Base-by-base conservation (phyloP, 2,888 invertebrate species). In the Malacosoma neustria region DNA sequence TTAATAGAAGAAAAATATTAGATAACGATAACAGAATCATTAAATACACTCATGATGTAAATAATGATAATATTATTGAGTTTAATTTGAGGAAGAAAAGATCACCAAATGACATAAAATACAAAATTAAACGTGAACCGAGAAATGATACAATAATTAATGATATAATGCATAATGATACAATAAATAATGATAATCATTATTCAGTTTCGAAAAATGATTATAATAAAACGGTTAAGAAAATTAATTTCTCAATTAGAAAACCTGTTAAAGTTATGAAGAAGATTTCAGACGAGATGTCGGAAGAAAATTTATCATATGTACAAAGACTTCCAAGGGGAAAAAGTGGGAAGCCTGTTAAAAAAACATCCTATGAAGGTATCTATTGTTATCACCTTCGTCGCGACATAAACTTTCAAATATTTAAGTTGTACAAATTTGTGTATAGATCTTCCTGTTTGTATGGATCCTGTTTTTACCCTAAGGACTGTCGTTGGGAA, bases 301-400 rank as follows among this genome's bases (percentile, higher is more conserved):
- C 61, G 0, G 75, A 72, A 40, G 72, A 73, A 35, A 68, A 71
- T 14, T 55, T 64, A 9, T 61, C 67, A 63, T 42, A 36, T 61
- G 29, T 64, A 46, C 42, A 68, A 35, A 49, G 57, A 2, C 52
- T 57, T 1, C 43, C 53, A 0, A 57, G 46, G 11, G 61, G 49
- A 37, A 59, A 52, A 13, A 49, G 45, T 31, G 39, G 32, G 3
- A 48, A 29, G 15, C 14, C 22, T 1, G 54, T 46, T n/a, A 55
- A 41, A 31, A 48, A 33, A 11, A 48, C 43, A 22, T 40, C 52
- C 13, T 9, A 22, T 22, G 52, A 59, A 34, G 61, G 66, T 65
- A 38, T 36, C 41, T 32, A n/a, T n/a, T n/a, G n/a, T n/a, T n/a
- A n/a, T n/a, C n/a, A n/a, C n/a, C n/a, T n/a, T n/a, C n/a, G n/a